Conservation (phyloP, 53 echinoderm and acorn worm genomes). For the Patiria pectinifera region DNA sequence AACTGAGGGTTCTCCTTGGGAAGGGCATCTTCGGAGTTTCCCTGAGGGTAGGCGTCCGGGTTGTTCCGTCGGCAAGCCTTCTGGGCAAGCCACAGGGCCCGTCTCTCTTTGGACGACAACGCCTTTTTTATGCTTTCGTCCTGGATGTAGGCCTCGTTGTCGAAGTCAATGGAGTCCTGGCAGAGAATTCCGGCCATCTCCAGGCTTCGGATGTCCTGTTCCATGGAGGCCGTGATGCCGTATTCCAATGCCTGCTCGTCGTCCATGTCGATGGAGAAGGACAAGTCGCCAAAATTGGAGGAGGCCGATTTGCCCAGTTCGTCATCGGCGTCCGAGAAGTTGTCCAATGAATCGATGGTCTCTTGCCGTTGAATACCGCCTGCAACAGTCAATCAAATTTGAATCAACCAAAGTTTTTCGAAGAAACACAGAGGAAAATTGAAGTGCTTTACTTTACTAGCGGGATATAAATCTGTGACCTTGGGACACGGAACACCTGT, state of each 20-base stretch:
- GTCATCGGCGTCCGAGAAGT: constrained; percentile 79
- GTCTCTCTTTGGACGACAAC: constrained; percentile 81
- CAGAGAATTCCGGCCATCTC: constrained; percentile 16
- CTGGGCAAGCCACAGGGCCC: constrained; percentile 84
- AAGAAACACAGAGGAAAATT: no score
- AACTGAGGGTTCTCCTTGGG: constrained; percentile 14
- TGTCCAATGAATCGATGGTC: constrained; percentile 88
- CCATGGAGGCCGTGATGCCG: constrained; percentile 62
- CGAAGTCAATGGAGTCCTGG: constrained; percentile 53
- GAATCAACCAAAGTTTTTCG: no score
- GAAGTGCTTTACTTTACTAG: no score
- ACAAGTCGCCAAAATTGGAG: constrained; percentile 64
- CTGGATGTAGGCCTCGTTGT: constrained; percentile 72
- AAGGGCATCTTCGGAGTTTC: neutral
- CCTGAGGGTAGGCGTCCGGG: neutral
- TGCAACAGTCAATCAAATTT: neutral
- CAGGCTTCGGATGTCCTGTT: constrained; percentile 29
- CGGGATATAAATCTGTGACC: no score
- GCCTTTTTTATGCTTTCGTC: constrained; percentile 61
- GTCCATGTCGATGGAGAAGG: constrained; percentile 70
- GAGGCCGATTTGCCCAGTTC: constrained; percentile 67
- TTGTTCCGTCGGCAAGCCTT: constrained; percentile 20
- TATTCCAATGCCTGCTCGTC: constrained; percentile 62
- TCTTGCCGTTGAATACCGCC: constrained; percentile 78
- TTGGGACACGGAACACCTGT: no score